Evolutionary conservation across 2,888 invertebrate genomes (phyloP), one percentile per base, ranked within the genome.

Genomic region (Trachelus troglodyta): DNA sequence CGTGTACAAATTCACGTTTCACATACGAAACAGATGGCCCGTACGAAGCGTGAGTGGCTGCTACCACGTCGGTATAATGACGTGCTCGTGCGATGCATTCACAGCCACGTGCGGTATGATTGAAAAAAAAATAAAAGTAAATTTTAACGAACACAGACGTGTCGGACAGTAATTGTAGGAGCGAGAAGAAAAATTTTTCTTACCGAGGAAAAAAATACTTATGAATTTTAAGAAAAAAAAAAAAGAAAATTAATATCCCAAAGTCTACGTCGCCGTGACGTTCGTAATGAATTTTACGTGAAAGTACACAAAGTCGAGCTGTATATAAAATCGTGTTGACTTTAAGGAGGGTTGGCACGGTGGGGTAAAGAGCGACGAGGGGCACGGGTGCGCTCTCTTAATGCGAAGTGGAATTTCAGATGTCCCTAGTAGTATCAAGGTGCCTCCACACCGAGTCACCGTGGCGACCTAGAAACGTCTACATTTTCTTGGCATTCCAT

Each of bases 1-100:
- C 87, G 86, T 88, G 87, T 85, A 85, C 83, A 83, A 85, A 87
- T 85, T 87, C 84, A 83, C 83, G 85, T 77, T 82, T 82, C 83
- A 85, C 87, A 84, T 85, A 86, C 83, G 84, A 86, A 88, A 86
- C 85, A 76, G 76, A 78, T 74, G 79, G 31, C 75, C 77, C 23
- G 56, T 23, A 56, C 56, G 56, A 56, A 56, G 0, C 56, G 23
- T 0, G 56, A 56, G 56, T 56, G 56, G 15, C 15, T 15, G 23
- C 23, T 56, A 9, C 23, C 15, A 56, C 56, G 23, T 2, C 56
- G 56, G 56, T 23, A 9, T 56, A 56, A 56, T 56, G 23, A 23
- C 56, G 56, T 6, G 56, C 23, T 56, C 56, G 56, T 56, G 56
- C 56, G 56, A 23, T 56, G 56, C 56, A 23, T 56, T 56, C 23